Percentiles rank a stretch among this genome's conserved stretches.
Conservation (phyloP, 2,888 invertebrate genomes). For the Epinotia brunnichana region DNA sequence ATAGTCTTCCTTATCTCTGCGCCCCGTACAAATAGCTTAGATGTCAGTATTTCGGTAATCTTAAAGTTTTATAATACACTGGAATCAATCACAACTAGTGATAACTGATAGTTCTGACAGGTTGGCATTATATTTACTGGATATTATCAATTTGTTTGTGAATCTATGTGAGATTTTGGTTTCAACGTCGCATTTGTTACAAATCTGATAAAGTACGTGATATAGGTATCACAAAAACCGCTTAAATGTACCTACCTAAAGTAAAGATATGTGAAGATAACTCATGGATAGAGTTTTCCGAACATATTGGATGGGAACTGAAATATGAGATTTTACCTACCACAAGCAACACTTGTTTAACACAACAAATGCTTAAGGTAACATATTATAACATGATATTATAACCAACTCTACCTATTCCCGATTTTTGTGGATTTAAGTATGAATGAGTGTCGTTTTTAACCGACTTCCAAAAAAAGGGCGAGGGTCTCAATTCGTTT, state of each 20-base stretch:
- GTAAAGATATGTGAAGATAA: not conserved
- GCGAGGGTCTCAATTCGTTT: too few relatives aligned
- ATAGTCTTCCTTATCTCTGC: slow-evolving; percentile 62
- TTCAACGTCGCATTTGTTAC: slow-evolving; percentile 1
- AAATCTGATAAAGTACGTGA: not conserved
- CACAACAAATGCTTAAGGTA: slow-evolving; percentile 15
- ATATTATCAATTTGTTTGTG: slow-evolving; percentile 20
- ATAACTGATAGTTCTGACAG: slow-evolving; percentile 62
- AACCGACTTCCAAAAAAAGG: not conserved
- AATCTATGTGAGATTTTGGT: slow-evolving; percentile 18
- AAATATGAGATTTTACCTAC: slow-evolving; percentile 16
- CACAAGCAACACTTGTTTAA: slow-evolving; percentile 12
- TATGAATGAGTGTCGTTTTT: not conserved
- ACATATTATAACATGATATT: too few relatives aligned
- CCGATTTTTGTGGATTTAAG: slow-evolving; percentile 6
- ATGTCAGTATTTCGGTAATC: slow-evolving; percentile 59
- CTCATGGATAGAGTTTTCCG: slow-evolving; percentile 15
- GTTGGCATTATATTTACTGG: slow-evolving; percentile 46
- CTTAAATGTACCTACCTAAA: not conserved
- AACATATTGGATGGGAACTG: slow-evolving; percentile 26
- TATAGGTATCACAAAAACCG: not conserved
- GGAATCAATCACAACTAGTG: slow-evolving; percentile 67
- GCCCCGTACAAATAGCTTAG: slow-evolving; percentile 59
- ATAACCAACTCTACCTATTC: not conserved
- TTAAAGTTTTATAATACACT: slow-evolving; percentile 50